Evolutionary conservation across 2,113 vertebrate genomes (phyloP).

Genomic region (Apodemus sylvaticus): DNA sequence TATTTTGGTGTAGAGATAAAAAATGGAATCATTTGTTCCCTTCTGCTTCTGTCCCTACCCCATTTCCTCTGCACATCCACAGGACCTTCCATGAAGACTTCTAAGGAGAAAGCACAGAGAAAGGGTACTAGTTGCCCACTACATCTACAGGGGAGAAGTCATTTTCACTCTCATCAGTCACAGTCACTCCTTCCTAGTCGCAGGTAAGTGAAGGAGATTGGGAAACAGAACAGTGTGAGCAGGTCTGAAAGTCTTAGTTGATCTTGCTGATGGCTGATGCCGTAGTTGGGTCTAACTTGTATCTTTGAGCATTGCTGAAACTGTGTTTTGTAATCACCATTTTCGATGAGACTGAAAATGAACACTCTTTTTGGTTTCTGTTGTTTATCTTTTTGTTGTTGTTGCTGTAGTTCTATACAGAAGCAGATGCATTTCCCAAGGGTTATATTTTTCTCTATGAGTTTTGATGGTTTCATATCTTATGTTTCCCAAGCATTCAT

Average conservation of each 20-base stretch:
- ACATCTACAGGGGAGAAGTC: not conserved
- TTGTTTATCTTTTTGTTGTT: not conserved
- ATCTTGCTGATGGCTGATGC: not conserved
- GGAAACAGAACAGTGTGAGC: not conserved
- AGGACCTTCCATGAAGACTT: not conserved
- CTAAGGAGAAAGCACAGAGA: not conserved
- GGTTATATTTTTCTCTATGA: not conserved
- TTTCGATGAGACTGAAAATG: constrained; percentile 7
- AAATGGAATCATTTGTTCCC: not conserved
- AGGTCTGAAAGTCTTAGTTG: not conserved
- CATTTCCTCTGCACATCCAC: not conserved
- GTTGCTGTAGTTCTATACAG: not conserved
- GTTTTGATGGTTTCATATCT: not conserved
- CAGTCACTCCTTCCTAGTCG: not conserved
- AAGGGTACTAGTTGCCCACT: not conserved
- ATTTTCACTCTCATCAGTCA: not conserved
- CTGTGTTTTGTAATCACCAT: not conserved
- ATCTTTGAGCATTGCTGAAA: constrained; percentile 20
- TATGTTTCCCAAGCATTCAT: not conserved
- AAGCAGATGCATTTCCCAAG: not conserved
- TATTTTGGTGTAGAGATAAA: not conserved
- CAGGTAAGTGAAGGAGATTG: not conserved
- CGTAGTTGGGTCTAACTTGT: not conserved
- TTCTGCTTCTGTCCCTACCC: not conserved
- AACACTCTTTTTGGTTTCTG: not conserved